Base-by-base conservation (phyloP, 2,888 invertebrate genomes). In the Dexiosoma caninum region DNA sequence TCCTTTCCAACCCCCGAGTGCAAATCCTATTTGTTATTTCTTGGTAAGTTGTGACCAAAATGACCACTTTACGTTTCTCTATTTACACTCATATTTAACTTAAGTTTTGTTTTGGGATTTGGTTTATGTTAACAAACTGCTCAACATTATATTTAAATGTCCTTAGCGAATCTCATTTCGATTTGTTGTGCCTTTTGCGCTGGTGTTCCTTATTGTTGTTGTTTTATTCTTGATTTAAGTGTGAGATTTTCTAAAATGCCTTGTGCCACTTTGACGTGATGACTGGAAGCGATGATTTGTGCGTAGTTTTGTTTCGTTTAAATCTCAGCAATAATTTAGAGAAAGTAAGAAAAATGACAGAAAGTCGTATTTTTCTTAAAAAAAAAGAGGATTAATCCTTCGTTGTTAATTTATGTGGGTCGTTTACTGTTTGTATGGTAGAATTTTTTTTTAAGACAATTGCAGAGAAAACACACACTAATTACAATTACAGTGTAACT, bases 221-320 rank as follows among this genome's bases (percentile, higher is more conserved):
- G n/a, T 30, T 35, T 32, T 46, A 27, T 27, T 49, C 51, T n/a
- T 55, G 6, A 30, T 16, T 19, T 23, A 16, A 30, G 37, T 42
- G 8, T 16, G 21, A 19, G 14, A 51, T 51, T 10, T 60, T 42
- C 21, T 59, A 27, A 27, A 27, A 37, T 35, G 64, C 53, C 46
- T 27, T 75, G 70, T 75, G 53, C 19, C 70, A 60, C 30, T 80
- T 55, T 60, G 59, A 49, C 59, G 59, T 80, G 75, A 71, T 80
- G 79, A 75, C 79, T 80, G 75, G 70, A 40, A 53, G 79, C 79
- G 59, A n/a, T n/a, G n/a, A 75, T 80, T 66, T 75, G 46, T 64
- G 35, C 19, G 30, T 66, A 19, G 74, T 62, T 67, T 72, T 67
- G 3, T 27, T 5, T 27, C 27, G 3, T 27, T 42, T 8, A 49